Evolutionary conservation across 2,888 invertebrate genomes (phyloP).

Genomic region (Agriopis leucophaearia): DNA sequence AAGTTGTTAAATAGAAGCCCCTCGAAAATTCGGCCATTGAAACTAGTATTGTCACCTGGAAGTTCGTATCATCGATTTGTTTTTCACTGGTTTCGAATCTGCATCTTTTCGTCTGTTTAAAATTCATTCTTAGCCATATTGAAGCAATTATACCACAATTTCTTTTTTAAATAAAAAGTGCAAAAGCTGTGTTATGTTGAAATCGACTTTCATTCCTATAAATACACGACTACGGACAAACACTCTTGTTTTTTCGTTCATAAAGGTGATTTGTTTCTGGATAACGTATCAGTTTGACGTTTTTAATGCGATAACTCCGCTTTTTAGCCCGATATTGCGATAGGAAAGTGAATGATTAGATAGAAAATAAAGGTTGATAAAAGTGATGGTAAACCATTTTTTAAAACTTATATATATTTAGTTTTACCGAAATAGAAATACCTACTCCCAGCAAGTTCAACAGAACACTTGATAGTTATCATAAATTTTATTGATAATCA

Average conservation of each 20-base stretch:
- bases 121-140: not conserved
- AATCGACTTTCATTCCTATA: not conserved
- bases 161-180: not conserved
- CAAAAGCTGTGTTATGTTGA: not conserved
- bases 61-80: not conserved
- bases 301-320: constrained; percentile 37
- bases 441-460: not conserved
- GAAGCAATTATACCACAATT: not conserved
- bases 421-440: not conserved
- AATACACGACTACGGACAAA: constrained; percentile 21
- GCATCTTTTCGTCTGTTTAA: not conserved
- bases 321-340: constrained; percentile 27
- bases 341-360: constrained; percentile 44
- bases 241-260: constrained; percentile 10
- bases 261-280: constrained; percentile 14
- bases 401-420: not conserved
- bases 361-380: constrained; percentile 14
- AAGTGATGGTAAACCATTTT: not conserved
- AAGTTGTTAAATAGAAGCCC: constrained; percentile 27
- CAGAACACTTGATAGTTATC: not conserved
- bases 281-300: constrained; percentile 38
- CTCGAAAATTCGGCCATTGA: constrained; percentile 8
- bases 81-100: not conserved
- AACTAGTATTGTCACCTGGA: constrained; percentile 27
- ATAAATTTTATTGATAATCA: not conserved